Evolutionary conservation across 2,113 vertebrate genomes (phyloP), one percentile per base, ranked within the genome.

Genomic region (Onychostoma macrolepis): DNA sequence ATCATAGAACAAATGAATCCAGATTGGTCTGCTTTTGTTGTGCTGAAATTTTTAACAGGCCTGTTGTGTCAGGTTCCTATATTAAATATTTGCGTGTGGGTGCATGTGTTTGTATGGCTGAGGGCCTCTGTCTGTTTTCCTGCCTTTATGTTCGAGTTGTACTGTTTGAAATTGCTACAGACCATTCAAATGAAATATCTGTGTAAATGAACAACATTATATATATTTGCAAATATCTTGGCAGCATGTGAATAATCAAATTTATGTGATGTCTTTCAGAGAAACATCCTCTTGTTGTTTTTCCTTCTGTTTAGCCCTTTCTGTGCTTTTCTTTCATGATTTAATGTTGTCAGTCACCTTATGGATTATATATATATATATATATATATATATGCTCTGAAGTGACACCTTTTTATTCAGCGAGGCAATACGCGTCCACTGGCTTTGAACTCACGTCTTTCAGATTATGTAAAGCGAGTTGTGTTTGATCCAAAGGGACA

Each of bases 181-280:
- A 82, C 58, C 38, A 45, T 67, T n/a, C 17, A 28, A 82, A 82
- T 67, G 56, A 38, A 80, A 41, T 24, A 38, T 24, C 15, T 78
- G 75, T 67, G 41, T 86, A 80, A 84, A 79, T 56, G 4, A 72
- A 79, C 71, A 63, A 21, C 53, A 9, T 9, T 84, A 45, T 85
- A 76, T 30, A 86, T 56, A 82, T 67, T 24, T 83, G 74, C 33
- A 82, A 86, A 79, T 79, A 56, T 67, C 33, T 86, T 67, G 61
- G 72, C 85, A 79, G 88, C 80, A 86, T 84, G 85, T 33, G 24
- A 65, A 79, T 78, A 85, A 61, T 88, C n/a, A 77, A 69, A 77
- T 71, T 38, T 15, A 43, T 88, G 74, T 88, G 50, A 63, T 79
- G 19, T 50, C 69, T 43, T 79, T 53, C 28, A 41, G 85, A 63